These are phyloP conservation scores for Kryptopterus vitreolus DNA, from an alignment of 2,797 vertebrate species.

Conservation along the genomic window DNA sequence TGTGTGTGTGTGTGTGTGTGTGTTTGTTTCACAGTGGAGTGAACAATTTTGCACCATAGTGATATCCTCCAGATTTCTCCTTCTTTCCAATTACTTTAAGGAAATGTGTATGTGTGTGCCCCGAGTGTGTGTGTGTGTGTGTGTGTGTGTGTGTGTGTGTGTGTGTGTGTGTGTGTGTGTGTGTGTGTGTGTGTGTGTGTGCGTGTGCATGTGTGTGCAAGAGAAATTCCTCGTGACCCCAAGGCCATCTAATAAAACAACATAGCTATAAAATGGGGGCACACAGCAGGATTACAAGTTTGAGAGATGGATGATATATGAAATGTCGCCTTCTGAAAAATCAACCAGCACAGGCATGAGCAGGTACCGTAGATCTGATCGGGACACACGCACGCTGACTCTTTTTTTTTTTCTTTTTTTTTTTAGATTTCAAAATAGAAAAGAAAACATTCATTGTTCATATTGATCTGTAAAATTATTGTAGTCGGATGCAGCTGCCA, in stretches of 20 bases:
- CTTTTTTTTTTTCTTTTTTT: conserved; percentile 10
- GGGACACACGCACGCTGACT: neutral
- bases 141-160: conserved; percentile 51
- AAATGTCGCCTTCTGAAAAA: conserved; percentile 28
- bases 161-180: conserved; percentile 51
- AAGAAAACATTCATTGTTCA: neutral
- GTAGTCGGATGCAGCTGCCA: neutral
- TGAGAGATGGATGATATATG: conserved; percentile 44
- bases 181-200: conserved; percentile 49
- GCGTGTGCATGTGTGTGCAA: conserved; percentile 55
- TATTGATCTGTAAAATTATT: neutral
- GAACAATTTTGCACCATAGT: conserved; percentile 62
- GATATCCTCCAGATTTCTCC: conserved; percentile 57
- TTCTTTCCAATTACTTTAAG: conserved; percentile 73
- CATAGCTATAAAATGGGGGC: conserved; percentile 58
- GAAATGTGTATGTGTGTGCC: conserved; percentile 52
- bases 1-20: conserved; percentile 52
- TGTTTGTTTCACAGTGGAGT: conserved; percentile 60
- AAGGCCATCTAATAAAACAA: conserved; percentile 57
- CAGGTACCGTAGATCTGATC: neutral
- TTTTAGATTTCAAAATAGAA: conserved; percentile 7
- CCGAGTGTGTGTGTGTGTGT: conserved; percentile 47
- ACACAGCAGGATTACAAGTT: conserved; percentile 57
- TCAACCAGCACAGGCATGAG: conserved; percentile 12
- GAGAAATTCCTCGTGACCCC: conserved; percentile 60